phyloP scores from a whole-genome alignment of 64 coral and sea anemone genomes.

The Trachythela sp. region DNA sequence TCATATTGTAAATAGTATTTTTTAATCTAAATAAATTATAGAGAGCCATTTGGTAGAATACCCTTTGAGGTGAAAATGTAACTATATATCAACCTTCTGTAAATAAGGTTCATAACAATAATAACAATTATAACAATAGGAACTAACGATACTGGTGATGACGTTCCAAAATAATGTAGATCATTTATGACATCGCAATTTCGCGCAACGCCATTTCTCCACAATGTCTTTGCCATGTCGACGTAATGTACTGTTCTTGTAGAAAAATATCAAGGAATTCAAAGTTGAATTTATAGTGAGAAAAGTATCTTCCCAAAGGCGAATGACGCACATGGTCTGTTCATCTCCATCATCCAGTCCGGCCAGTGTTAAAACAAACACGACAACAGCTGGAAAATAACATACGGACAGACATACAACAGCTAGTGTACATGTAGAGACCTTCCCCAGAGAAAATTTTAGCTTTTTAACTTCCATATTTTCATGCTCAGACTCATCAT shows the following conservation, averaged over 20 bases:
- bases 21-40: no score
- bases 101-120: no score
- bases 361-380: not conserved
- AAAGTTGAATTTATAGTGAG: not conserved
- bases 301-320: not conserved
- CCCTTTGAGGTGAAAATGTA: no score
- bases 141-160: no score
- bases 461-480: not conserved
- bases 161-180: no score
- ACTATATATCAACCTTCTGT: no score
- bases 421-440: not conserved
- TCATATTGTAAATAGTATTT: no score
- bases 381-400: not conserved
- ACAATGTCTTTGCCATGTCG: not conserved
- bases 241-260: not conserved
- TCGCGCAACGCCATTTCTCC: no score
- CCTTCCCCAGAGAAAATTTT: not conserved
- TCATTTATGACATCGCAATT: no score
- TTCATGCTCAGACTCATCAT: not conserved
- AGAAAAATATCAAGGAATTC: constrained; percentile 1
- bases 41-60: no score
- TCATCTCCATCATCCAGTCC: not conserved
- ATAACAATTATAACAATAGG: no score
- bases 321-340: not conserved
- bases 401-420: not conserved